These are phyloP conservation scores for Acronicta leporina DNA, from an alignment of 2,888 invertebrate genomes.

Conservation along the genomic window DNA sequence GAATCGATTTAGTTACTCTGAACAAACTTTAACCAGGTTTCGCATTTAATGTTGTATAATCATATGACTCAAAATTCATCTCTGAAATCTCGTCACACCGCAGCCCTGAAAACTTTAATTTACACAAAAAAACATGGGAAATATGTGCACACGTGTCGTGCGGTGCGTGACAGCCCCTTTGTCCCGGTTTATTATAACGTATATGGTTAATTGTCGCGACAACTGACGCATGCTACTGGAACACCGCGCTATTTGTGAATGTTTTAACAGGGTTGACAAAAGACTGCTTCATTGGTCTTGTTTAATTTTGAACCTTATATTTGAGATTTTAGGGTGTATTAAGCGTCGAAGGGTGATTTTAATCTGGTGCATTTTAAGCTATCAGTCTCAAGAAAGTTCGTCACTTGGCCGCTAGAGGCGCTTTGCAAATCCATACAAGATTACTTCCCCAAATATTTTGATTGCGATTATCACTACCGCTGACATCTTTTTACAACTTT, in stretches of 20 bases:
- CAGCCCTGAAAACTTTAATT: slow-evolving; percentile 22
- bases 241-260: slow-evolving; percentile 6
- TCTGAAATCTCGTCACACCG: slow-evolving; percentile 11
- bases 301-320: background rate
- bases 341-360: no score
- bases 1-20: no score
- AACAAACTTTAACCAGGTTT: no score
- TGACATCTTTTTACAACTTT: no score
- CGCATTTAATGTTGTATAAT: no score
- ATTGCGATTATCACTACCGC: no score
- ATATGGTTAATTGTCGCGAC: slow-evolving; percentile 67
- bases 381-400: no score
- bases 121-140: slow-evolving; percentile 31
- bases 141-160: slow-evolving; percentile 37
- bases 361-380: no score
- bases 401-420: no score
- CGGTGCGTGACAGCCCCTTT: slow-evolving; percentile 69
- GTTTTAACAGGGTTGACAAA: slow-evolving; percentile 7
- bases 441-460: no score
- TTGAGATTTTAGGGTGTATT: no score
- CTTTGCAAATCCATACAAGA: no score
- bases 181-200: slow-evolving; percentile 61
- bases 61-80: slow-evolving; percentile 1
- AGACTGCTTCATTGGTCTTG: background rate
- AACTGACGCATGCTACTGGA: slow-evolving; percentile 55